These are phyloP conservation scores for Drosophila lowei DNA, from an alignment of 1,140 invertebrate species.

Conservation along the genomic window DNA sequence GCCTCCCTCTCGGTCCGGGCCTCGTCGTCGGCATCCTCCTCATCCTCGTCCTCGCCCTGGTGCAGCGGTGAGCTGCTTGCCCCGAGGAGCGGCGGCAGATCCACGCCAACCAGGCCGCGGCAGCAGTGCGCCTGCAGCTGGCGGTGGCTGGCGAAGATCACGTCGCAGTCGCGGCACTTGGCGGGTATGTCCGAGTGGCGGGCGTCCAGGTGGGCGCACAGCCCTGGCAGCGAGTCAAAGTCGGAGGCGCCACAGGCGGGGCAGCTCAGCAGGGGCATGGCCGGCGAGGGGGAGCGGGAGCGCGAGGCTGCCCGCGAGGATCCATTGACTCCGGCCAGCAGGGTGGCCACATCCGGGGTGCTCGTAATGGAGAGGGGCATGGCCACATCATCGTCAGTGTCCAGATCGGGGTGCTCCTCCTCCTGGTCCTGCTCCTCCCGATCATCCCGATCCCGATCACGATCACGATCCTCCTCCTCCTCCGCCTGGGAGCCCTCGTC, in stretches of 20 bases:
- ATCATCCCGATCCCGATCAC: constrained; percentile 9
- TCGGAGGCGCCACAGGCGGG: constrained; percentile 86
- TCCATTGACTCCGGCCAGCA: constrained; percentile 46
- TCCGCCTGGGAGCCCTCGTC: constrained; percentile 24
- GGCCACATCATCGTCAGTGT: constrained; percentile 33
- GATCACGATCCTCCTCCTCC: not conserved
- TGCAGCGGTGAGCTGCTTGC: constrained; percentile 56
- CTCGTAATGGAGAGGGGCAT: constrained; percentile 49
- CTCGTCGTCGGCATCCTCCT: constrained; percentile 67
- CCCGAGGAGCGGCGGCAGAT: constrained; percentile 48
- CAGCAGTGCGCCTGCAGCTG: constrained; percentile 86
- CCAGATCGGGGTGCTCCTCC: constrained; percentile 1
- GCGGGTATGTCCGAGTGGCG: constrained; percentile 88
- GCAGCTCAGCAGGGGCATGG: constrained; percentile 78
- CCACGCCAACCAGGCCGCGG: constrained; percentile 3
- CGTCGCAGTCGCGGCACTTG: constrained; percentile 88
- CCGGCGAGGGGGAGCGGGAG: constrained; percentile 23
- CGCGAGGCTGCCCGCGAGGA: constrained; percentile 39
- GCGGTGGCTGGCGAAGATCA: constrained; percentile 88
- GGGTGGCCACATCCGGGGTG: constrained; percentile 63
- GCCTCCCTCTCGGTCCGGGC: constrained; percentile 41
- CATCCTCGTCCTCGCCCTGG: constrained; percentile 19
- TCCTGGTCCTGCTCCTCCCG: constrained; percentile 1
- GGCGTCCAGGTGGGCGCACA: constrained; percentile 89
- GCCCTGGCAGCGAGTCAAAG: constrained; percentile 85